A percentile compares a stretch with the other conserved stretches of the same genome.
phyloP scores from a whole-genome alignment of 1,140 invertebrate species.

The Drosophila nannoptera region DNA sequence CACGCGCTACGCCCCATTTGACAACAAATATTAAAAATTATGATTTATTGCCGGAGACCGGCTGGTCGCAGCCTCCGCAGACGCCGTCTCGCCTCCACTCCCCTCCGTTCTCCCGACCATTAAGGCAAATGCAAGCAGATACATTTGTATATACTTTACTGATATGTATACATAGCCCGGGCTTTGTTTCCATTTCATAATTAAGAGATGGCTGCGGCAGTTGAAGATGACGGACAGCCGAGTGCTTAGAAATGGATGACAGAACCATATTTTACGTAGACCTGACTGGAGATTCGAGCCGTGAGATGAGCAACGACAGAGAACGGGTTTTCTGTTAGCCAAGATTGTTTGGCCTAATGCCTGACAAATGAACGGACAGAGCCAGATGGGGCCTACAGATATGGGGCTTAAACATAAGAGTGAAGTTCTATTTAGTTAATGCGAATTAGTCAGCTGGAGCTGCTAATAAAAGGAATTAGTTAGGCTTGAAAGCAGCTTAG shows the following conservation, averaged over 20 bases:
- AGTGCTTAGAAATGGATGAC: conserved; percentile 50
- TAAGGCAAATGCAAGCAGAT: no score
- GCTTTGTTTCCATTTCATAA: conserved; percentile 53
- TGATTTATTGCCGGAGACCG: conserved; percentile 63
- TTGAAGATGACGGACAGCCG: conserved; percentile 29
- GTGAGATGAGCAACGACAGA: not conserved
- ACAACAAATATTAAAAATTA: conserved; percentile 79
- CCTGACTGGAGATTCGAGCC: not conserved
- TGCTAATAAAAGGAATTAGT: no score
- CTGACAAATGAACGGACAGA: no score
- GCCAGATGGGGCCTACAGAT: no score
- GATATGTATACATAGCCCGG: conserved; percentile 43
- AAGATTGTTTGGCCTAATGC: not conserved
- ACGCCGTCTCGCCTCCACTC: no score
- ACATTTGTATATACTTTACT: conserved; percentile 52
- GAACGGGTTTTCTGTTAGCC: not conserved
- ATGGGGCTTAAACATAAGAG: no score
- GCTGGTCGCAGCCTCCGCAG: not conserved
- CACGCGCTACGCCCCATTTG: conserved; percentile 74
- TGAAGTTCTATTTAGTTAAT: no score
- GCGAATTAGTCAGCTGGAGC: no score
- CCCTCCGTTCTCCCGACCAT: no score
- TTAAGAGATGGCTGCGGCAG: conserved; percentile 44
- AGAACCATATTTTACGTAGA: conserved; percentile 2
- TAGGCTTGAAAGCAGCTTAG: no score